phyloP scores from a whole-genome alignment of 2,113 vertebrate genomes.

The Colius striatus region DNA sequence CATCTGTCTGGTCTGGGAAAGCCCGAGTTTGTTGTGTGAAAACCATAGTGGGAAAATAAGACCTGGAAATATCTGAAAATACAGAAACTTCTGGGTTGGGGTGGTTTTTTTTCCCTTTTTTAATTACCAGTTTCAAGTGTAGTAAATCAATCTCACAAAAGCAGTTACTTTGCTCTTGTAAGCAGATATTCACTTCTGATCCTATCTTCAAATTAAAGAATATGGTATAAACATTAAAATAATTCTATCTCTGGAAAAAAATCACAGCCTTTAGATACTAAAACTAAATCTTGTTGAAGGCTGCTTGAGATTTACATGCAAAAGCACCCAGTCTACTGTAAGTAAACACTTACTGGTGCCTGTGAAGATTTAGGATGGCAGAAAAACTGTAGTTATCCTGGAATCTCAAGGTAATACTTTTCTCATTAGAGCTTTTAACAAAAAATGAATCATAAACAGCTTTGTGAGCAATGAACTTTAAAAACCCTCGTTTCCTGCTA shows the following conservation, averaged over 20 bases:
- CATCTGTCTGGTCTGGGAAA: slow-evolving; percentile 86
- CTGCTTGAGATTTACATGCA: neutral
- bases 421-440: neutral
- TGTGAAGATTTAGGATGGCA: neutral
- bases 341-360: neutral
- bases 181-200: slow-evolving; percentile 5
- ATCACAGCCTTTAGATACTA: neutral
- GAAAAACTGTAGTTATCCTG: neutral
- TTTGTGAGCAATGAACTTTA: neutral
- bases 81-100: neutral
- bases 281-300: neutral
- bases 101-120: neutral
- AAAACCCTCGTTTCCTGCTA: slow-evolving; percentile 9
- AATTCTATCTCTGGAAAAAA: slow-evolving; percentile 22
- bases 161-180: neutral
- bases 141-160: slow-evolving; percentile 36
- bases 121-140: neutral
- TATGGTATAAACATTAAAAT: slow-evolving; percentile 27
- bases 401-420: neutral
- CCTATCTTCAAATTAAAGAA: slow-evolving; percentile 30
- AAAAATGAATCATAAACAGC: neutral
- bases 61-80: slow-evolving; percentile 67
- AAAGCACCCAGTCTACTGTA: neutral
- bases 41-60: slow-evolving; percentile 67
- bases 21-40: slow-evolving; percentile 70